These are phyloP conservation scores for Pituophis catenifer DNA, from an alignment of 2,113 vertebrate genomes.

Conservation along the genomic window DNA sequence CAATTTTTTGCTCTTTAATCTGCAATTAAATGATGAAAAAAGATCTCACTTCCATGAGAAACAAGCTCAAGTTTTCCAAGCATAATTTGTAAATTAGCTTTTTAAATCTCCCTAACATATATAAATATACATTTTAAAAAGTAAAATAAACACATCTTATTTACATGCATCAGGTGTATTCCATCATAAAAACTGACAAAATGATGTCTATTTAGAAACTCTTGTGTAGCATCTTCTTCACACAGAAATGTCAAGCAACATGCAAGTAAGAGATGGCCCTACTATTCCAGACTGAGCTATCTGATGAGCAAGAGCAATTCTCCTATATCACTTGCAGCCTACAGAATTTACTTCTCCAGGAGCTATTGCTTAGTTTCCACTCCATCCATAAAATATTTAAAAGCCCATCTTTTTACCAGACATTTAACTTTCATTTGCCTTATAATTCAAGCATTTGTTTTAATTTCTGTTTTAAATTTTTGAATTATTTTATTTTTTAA, in stretches of 20 bases:
- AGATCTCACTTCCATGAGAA: not conserved
- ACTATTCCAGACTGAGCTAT: not conserved
- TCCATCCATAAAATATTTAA: not conserved
- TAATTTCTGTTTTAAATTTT: not conserved
- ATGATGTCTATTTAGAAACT: not conserved
- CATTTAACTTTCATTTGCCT: not conserved
- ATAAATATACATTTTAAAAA: not conserved
- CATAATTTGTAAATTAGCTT: not conserved
- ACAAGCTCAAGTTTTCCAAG: not conserved
- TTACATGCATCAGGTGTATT: not conserved
- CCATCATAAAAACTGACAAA: not conserved
- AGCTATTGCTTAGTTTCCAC: not conserved
- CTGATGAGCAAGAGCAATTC: not conserved
- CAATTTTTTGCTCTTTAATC: constrained; percentile 90
- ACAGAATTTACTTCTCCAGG: not conserved
- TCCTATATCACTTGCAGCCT: too few species aligned
- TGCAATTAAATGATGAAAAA: constrained; percentile 58
- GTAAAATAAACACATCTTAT: not conserved
- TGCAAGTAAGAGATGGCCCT: not conserved
- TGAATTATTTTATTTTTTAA: not conserved
- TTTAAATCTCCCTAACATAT: not conserved
- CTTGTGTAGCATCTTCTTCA: not conserved
- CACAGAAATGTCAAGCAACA: not conserved
- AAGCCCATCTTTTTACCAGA: not conserved
- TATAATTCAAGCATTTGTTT: not conserved